A percentile compares a stretch with the other conserved stretches of the same genome.
Conservation (phyloP, 1,140 invertebrate species). For the Drosophila orosa region DNA sequence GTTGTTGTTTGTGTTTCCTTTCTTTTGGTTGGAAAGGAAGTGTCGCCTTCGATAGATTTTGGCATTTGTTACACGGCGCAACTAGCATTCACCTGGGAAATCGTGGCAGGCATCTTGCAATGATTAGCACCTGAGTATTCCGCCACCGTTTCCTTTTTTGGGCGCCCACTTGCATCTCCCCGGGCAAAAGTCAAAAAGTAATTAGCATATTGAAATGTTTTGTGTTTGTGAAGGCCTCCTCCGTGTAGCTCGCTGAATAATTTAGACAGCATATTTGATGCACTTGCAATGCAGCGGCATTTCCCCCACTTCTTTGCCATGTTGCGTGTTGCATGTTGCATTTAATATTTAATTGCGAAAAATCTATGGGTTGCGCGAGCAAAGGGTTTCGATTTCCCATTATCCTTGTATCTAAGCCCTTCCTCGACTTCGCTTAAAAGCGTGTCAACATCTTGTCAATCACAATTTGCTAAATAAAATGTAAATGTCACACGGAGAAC, state of each 20-base stretch:
- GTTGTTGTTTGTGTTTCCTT: constrained; percentile 30
- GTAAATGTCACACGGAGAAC: constrained; percentile 63
- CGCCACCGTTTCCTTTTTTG: neutral
- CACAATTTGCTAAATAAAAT: constrained; percentile 81
- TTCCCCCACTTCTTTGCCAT: constrained; percentile 54
- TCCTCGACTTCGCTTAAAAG: constrained; percentile 48
- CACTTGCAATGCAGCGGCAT: constrained; percentile 27
- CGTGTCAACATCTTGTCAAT: constrained; percentile 78
- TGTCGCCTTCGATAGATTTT: constrained; percentile 76
- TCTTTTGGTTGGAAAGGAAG: constrained; percentile 28
- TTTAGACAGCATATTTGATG: constrained; percentile 48
- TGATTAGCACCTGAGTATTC: constrained; percentile 51
- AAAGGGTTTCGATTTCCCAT: constrained; percentile 29
- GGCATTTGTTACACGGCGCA: constrained; percentile 72
- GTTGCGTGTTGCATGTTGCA: constrained; percentile 19
- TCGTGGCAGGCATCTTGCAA: constrained; percentile 56
- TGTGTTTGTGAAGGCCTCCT: constrained; percentile 47
- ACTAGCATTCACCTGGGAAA: constrained; percentile 71
- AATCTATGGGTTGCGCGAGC: constrained; percentile 26
- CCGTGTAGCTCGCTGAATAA: constrained; percentile 50
- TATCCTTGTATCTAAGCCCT: neutral
- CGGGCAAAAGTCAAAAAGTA: constrained; percentile 57
- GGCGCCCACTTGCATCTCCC: constrained; percentile 51
- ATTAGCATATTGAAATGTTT: constrained; percentile 78
- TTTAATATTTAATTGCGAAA: constrained; percentile 74